phyloP scores from a whole-genome alignment of 2,888 invertebrate genomes.

The Clostera curtula region DNA sequence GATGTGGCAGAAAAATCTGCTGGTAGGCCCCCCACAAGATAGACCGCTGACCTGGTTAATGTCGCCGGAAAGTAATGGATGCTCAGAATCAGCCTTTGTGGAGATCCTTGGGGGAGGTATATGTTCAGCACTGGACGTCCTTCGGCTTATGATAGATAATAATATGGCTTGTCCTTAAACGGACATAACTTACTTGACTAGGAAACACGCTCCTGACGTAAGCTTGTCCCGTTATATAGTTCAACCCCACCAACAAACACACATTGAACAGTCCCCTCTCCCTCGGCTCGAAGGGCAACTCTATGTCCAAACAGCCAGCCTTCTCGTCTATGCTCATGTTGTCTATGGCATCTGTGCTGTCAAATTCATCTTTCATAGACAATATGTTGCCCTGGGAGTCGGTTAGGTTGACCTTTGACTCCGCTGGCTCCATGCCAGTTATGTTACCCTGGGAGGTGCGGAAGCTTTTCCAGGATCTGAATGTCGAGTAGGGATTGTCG shows the following conservation, averaged over 20 bases:
- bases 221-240: constrained; percentile 77
- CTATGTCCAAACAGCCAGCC: constrained; percentile 55
- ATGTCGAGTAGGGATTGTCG: constrained; percentile 59
- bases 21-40: too few relatives aligned
- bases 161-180: too few relatives aligned
- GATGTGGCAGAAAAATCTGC: too few relatives aligned
- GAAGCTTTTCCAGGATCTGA: constrained; percentile 66
- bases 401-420: constrained; percentile 49
- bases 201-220: constrained; percentile 84
- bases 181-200: constrained; percentile 76
- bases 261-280: constrained; percentile 77
- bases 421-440: constrained; percentile 38
- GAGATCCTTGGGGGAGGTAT: too few relatives aligned
- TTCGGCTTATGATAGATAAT: too few relatives aligned
- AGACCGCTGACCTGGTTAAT: too few relatives aligned
- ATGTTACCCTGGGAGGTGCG: constrained; percentile 53
- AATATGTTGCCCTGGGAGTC: constrained; percentile 46
- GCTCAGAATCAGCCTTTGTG: too few relatives aligned
- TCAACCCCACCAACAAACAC: constrained; percentile 80
- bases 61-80: too few relatives aligned
- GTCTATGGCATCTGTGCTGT: constrained; percentile 33
- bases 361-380: constrained; percentile 43
- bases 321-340: constrained; percentile 56
- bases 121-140: too few relatives aligned
- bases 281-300: constrained; percentile 49